Conservation (phyloP, 2,113 vertebrate species). For the Pica pica region DNA sequence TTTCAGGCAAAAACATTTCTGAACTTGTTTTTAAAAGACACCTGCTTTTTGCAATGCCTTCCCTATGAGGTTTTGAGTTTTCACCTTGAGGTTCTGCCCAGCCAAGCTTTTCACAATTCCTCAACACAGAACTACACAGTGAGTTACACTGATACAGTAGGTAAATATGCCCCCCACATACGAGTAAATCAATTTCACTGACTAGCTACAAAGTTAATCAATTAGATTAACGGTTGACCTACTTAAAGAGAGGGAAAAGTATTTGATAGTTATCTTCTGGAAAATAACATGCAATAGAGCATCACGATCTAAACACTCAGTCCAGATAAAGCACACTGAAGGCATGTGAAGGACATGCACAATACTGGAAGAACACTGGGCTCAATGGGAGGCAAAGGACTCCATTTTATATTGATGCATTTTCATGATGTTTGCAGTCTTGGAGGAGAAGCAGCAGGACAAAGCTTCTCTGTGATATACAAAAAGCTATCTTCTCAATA, state of each 20-base stretch:
- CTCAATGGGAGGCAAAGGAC: background rate
- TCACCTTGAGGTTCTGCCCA: background rate
- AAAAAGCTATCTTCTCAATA: background rate
- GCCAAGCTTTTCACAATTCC: background rate
- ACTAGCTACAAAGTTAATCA: background rate
- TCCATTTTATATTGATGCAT: background rate
- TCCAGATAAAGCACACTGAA: background rate
- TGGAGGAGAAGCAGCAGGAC: background rate
- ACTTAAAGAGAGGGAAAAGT: background rate
- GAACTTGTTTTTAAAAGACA: background rate
- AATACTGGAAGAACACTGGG: background rate
- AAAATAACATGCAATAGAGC: background rate
- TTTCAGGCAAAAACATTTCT: background rate
- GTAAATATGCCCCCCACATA: background rate
- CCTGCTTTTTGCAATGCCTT: background rate
- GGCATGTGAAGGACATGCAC: background rate
- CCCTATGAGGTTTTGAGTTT: background rate
- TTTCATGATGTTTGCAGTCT: background rate
- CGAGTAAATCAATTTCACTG: background rate
- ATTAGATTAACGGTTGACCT: constrained; percentile 28
- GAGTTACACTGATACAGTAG: background rate
- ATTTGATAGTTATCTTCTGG: background rate
- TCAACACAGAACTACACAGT: background rate
- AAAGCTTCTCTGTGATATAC: background rate
- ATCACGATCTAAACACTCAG: background rate